phyloP scores from a whole-genome alignment of 2,888 invertebrate species.

The Bibio marci region DNA sequence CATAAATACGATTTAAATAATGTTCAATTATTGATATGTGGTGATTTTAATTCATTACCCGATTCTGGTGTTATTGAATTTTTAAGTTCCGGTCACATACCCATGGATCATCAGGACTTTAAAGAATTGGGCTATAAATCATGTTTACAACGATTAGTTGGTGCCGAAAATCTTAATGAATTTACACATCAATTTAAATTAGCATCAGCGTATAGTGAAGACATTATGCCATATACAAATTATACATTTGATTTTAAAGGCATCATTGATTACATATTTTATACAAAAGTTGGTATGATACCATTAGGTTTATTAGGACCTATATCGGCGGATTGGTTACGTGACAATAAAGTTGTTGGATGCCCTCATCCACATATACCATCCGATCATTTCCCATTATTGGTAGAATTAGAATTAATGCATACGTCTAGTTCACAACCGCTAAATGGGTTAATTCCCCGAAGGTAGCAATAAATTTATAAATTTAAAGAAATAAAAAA shows the following conservation, averaged over 20 bases:
- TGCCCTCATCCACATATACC: slow-evolving; percentile 97
- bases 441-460: slow-evolving; percentile 65
- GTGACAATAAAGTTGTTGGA: slow-evolving; percentile 91
- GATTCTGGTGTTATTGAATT: slow-evolving; percentile 97
- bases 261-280: slow-evolving; percentile 99
- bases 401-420: slow-evolving; percentile 81
- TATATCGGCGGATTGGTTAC: slow-evolving; percentile 81
- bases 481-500: no score
- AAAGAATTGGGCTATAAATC: slow-evolving; percentile 88
- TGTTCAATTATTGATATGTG: slow-evolving; percentile 86
- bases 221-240: slow-evolving; percentile 95
- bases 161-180: slow-evolving; percentile 65
- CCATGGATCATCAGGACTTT: slow-evolving; percentile 87
- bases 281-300: slow-evolving; percentile 88
- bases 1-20: slow-evolving; percentile 55
- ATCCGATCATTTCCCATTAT: slow-evolving; percentile 85
- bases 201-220: slow-evolving; percentile 85
- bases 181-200: slow-evolving; percentile 94
- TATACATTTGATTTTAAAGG: slow-evolving; percentile 99
- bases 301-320: slow-evolving; percentile 90
- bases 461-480: slow-evolving; percentile 68
- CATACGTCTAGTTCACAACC: slow-evolving; percentile 51
- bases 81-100: slow-evolving; percentile 75
- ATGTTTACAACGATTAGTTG: slow-evolving; percentile 76
- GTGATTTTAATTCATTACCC: slow-evolving; percentile 96